These are phyloP conservation scores for Mus spretus DNA, from an alignment of 2,797 vertebrate genomes.

Conservation along the genomic window DNA sequence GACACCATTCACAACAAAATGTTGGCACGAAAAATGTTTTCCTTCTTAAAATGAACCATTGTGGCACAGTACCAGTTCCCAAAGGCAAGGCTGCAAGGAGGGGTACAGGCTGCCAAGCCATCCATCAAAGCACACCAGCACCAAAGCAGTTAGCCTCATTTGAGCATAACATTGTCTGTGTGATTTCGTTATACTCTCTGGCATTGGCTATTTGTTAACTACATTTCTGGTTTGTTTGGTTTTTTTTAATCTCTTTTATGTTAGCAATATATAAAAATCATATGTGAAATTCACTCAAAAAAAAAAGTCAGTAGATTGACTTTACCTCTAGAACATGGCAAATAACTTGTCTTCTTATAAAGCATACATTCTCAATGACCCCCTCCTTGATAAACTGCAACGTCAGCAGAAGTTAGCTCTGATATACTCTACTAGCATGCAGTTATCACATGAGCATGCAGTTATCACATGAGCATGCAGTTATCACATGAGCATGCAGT, in stretches of 20 bases:
- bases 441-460: constrained; percentile 72
- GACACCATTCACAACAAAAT: constrained; percentile 68
- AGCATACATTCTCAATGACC: constrained; percentile 53
- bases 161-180: constrained; percentile 64
- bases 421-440: constrained; percentile 69
- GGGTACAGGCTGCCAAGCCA: neutral
- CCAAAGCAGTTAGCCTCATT: constrained; percentile 78
- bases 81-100: constrained; percentile 72
- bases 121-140: constrained; percentile 80
- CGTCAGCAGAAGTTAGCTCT: constrained; percentile 76
- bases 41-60: constrained; percentile 71
- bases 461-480: constrained; percentile 55
- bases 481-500: constrained; percentile 9
- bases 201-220: constrained; percentile 67
- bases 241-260: constrained; percentile 59
- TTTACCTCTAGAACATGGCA: constrained; percentile 53
- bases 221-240: constrained; percentile 39
- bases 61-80: constrained; percentile 62
- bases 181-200: constrained; percentile 80
- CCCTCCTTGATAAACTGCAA: constrained; percentile 44
- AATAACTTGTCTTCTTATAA: constrained; percentile 64
- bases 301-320: constrained; percentile 53
- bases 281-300: constrained; percentile 74
- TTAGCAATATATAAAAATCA: constrained; percentile 70
- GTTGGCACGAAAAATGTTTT: constrained; percentile 70